phyloP scores from a whole-genome alignment of 2,113 vertebrate genomes.

The Brachypodius melanocephalos region DNA sequence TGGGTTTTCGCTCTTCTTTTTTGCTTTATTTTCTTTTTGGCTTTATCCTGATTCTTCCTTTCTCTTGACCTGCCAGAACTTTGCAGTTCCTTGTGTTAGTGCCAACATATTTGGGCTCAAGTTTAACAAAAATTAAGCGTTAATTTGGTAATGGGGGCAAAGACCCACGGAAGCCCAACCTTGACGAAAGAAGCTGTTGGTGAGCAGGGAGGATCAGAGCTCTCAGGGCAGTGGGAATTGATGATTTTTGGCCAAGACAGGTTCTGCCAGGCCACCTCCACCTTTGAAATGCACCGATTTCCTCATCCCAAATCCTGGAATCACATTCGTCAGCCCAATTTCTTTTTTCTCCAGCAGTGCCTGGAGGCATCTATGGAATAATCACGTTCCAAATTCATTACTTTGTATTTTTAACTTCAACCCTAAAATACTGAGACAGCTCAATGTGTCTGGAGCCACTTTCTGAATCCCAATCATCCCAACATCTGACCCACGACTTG shows the following conservation, averaged over 20 bases:
- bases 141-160: background rate
- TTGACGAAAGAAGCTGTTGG: background rate
- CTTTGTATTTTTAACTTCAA: constrained; percentile 35
- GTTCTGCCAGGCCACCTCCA: background rate
- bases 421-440: constrained; percentile 16
- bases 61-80: background rate
- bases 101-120: background rate
- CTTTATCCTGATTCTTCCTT: background rate
- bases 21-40: background rate
- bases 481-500: background rate
- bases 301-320: background rate
- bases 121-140: background rate
- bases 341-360: background rate
- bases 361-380: background rate
- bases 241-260: background rate
- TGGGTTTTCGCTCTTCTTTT: rapidly evolving
- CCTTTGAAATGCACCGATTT: background rate
- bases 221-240: background rate
- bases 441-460: background rate
- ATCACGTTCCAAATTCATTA: constrained; percentile 27
- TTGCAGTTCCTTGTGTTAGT: background rate
- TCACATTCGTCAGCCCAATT: background rate
- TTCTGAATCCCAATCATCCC: background rate
- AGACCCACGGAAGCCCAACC: rapidly evolving
- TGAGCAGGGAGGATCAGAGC: too few relatives aligned